A percentile compares a stretch with the other conserved stretches of the same genome.
Conservation (phyloP, 2,113 vertebrate species). For the Callopanchax toddi region DNA sequence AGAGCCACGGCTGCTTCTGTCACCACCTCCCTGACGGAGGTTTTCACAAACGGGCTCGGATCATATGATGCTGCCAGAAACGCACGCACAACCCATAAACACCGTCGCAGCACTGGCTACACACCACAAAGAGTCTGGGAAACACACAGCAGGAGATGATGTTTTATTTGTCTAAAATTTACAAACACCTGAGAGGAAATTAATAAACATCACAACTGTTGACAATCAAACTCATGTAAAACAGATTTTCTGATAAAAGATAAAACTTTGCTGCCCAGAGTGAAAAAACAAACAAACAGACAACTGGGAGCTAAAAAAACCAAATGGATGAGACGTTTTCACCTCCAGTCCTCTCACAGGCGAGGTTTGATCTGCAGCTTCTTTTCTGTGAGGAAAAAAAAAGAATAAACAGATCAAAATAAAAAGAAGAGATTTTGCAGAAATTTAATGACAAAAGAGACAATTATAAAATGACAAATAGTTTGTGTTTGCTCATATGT, state of each 20-base stretch:
- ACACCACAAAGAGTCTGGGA: slow-evolving; percentile 6
- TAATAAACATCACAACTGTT: slow-evolving; percentile 13
- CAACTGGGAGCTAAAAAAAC: slow-evolving; percentile 29
- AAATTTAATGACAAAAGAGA: slow-evolving; percentile 13
- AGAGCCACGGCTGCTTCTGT: slow-evolving; percentile 46
- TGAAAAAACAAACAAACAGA: background rate
- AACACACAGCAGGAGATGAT: background rate
- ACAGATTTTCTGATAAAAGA: background rate
- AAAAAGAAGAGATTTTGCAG: slow-evolving; percentile 11
- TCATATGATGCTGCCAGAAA: slow-evolving; percentile 14
- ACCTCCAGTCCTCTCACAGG: slow-evolving; percentile 43
- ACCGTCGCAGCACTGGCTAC: background rate
- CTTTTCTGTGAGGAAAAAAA: slow-evolving; percentile 60
- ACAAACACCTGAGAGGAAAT: slow-evolving; percentile 35
- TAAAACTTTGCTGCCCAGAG: slow-evolving; percentile 53
- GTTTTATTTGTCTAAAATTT: slow-evolving; percentile 42
- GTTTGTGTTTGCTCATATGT: slow-evolving; percentile 4
- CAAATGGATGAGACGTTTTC: background rate
- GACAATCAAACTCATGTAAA: slow-evolving; percentile 18
- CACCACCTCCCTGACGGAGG: slow-evolving; percentile 49
- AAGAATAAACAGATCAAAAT: background rate
- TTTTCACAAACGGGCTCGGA: slow-evolving; percentile 13
- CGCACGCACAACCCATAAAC: slow-evolving; percentile 19
- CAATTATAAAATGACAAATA: slow-evolving; percentile 1
- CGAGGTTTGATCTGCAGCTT: slow-evolving; percentile 82